phyloP scores from a whole-genome alignment of 2,888 invertebrate genomes.

The Seira sanloemensis region DNA sequence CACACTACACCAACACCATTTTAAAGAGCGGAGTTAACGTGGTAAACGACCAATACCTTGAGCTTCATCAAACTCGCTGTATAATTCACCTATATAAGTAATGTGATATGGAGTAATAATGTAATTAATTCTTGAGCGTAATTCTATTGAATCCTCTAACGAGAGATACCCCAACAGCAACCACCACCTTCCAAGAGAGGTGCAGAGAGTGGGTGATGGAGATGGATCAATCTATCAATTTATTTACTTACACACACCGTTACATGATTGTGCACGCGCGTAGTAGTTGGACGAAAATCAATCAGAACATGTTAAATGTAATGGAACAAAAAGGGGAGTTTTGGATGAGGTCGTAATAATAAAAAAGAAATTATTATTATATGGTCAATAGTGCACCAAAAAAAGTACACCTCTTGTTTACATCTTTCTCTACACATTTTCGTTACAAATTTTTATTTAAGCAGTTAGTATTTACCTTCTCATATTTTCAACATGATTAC shows the following conservation, averaged over 20 bases:
- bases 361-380: neutral
- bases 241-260: no score
- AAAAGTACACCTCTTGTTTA: no score
- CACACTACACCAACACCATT: constrained; percentile 15
- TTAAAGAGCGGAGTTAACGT: neutral
- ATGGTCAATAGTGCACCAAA: no score
- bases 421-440: neutral
- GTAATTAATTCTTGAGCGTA: no score
- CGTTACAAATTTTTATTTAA: neutral
- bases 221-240: no score
- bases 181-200: no score
- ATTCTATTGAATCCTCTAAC: no score
- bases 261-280: neutral
- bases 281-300: neutral
- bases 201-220: no score
- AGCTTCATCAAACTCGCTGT: neutral
- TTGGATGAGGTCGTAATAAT: neutral
- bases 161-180: no score
- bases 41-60: constrained; percentile 1
- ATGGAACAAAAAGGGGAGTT: no score
- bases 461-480: neutral
- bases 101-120: neutral
- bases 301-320: neutral
- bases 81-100: neutral
- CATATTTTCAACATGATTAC: neutral